These are phyloP conservation scores for Mionectes macconnelli DNA, from an alignment of 2,113 vertebrate genomes.

Conservation along the genomic window DNA sequence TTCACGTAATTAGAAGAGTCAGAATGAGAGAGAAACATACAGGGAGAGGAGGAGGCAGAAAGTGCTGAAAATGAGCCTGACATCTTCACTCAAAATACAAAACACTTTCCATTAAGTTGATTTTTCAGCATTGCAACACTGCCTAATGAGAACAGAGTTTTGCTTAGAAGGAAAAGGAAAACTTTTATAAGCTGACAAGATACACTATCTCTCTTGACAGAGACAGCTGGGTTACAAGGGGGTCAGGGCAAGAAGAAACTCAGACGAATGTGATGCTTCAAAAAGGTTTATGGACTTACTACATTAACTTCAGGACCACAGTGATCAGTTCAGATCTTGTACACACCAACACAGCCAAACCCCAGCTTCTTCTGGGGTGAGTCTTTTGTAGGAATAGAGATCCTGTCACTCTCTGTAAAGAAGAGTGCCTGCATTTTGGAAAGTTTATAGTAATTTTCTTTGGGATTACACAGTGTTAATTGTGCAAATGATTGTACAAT, in stretches of 20 bases:
- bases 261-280: neutral
- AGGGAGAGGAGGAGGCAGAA: neutral
- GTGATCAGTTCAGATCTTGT: neutral
- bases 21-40: neutral
- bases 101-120: neutral
- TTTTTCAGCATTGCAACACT: neutral
- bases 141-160: neutral
- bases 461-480: neutral
- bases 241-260: neutral
- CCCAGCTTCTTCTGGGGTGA: neutral
- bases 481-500: neutral
- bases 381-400: neutral
- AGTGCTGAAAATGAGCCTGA: conserved; percentile 14
- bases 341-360: neutral
- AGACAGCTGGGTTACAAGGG: accelerated
- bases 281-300: neutral
- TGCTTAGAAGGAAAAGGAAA: neutral
- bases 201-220: neutral
- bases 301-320: neutral
- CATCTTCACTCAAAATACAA: neutral
- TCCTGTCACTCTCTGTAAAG: neutral
- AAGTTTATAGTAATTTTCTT: neutral
- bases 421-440: neutral
- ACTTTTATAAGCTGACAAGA: neutral
- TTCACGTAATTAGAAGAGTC: neutral